Conservation (phyloP, 30 jellyfish, hydroid and myxozoan genomes). For the Hydractinia echinata region DNA sequence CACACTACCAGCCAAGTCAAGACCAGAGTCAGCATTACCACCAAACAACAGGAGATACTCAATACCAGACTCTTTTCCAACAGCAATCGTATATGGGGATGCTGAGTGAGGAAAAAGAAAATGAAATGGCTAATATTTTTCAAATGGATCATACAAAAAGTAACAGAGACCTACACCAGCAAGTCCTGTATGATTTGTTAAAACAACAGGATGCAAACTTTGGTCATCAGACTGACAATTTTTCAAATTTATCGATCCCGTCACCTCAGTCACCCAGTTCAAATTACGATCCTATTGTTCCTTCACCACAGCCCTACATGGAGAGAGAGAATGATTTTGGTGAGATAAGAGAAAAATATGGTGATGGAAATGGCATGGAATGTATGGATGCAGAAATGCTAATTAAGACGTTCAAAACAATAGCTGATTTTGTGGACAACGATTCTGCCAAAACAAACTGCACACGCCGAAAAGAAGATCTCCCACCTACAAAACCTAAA, state of each 20-base stretch:
- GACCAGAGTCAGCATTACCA: not conserved
- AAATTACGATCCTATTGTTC: not conserved
- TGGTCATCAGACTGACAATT: not conserved
- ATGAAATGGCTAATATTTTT: not conserved
- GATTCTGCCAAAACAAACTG: not conserved
- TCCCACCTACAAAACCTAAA: constrained; percentile 3
- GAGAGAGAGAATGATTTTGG: not conserved
- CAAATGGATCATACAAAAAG: constrained; percentile 10
- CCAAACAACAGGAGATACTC: too few relatives aligned
- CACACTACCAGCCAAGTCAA: not conserved
- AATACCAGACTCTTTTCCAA: not conserved
- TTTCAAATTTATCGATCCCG: not conserved
- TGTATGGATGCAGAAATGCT: constrained; percentile 11
- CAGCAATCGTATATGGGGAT: not conserved
- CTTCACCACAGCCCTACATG: not conserved
- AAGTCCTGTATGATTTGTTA: not conserved
- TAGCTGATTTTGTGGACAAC: constrained; percentile 7
- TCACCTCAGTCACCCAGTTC: constrained; percentile 7
- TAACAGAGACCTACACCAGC: not conserved
- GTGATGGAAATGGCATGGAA: not conserved
- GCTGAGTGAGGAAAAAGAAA: constrained; percentile 7
- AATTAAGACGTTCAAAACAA: constrained; percentile 1
- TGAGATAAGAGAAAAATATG: not conserved
- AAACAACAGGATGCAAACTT: not conserved
- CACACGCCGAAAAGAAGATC: too few relatives aligned